These are phyloP conservation scores for Odocoileus virginianus DNA, from an alignment of 2,113 vertebrate species.

Conservation along the genomic window DNA sequence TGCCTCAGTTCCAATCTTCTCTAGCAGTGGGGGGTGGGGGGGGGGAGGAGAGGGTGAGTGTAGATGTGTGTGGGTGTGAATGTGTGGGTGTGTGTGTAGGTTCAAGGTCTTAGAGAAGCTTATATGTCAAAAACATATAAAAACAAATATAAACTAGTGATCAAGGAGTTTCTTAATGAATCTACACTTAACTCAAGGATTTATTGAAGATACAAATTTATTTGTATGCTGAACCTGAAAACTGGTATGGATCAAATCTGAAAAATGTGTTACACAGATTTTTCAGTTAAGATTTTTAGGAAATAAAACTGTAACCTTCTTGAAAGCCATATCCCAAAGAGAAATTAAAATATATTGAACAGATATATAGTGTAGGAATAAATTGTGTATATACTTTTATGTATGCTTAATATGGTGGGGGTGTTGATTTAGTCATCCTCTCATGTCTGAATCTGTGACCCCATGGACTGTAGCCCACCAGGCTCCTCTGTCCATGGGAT, in stretches of 20 bases:
- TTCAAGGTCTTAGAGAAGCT: not conserved
- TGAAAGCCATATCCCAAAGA: not conserved
- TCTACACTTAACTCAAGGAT: not conserved
- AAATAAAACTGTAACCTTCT: not conserved
- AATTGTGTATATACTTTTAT: not conserved
- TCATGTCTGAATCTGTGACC: not conserved
- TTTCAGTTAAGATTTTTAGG: not conserved
- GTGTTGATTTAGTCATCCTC: not conserved
- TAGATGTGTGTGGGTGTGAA: not conserved
- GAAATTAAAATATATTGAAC: not conserved
- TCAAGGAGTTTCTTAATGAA: not conserved
- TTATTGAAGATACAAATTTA: not conserved
- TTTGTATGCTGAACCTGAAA: not conserved
- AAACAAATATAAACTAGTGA: not conserved
- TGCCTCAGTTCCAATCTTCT: slow-evolving; percentile 30
- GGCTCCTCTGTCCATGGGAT: not conserved
- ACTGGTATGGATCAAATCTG: not conserved
- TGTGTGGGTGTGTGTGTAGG: not conserved
- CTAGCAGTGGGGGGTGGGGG: not conserved
- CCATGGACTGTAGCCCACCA: not conserved
- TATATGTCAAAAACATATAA: not conserved
- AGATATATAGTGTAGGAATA: not conserved
- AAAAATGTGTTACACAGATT: not conserved
- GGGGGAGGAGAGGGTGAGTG: not conserved
- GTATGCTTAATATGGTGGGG: not conserved